Evolutionary conservation across 2,797 vertebrate genomes (phyloP), one percentile per base, ranked within the genome.

Genomic region (Chanos chanos): DNA sequence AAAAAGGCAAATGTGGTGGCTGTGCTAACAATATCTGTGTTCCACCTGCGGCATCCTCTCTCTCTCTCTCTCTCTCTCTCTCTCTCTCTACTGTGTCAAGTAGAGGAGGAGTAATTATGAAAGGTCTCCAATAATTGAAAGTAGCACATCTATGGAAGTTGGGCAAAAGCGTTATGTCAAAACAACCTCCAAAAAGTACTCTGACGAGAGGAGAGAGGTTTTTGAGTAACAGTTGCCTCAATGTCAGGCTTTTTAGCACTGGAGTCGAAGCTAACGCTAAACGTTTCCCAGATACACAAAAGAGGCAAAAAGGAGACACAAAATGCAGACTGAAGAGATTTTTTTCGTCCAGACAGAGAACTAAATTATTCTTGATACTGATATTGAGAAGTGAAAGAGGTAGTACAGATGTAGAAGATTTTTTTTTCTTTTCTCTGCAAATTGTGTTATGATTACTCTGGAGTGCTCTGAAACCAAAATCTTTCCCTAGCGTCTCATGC

Each of bases 371-470:
- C 47, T 44, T 40, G 25, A 37, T n/a, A 22, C 22, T 10, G 33
- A 43, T 2, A 56, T 15, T 18, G 6, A 30, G 12, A 41, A 12
- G 9, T 1, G 4, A n/a, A 21, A 9, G 60, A 27, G 25, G 15
- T 25, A 18, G 5, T 50, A n/a, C 5, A 18, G 13, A 7, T 10
- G n/a, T 33, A 51, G 36, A 39, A 21, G 25, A n/a, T n/a, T n/a
- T n/a, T n/a, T n/a, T n/a, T n/a, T n/a, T n/a, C n/a, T n/a, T n/a
- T n/a, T n/a, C n/a, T 65, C 43, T 21, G 4, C 13, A 44, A 68
- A 70, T 64, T 41, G 13, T 68, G 53, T 74, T 62, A 61, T 58
- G 52, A 24, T 72, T 41, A 24, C 33, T 47, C 24, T 16, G 24
- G 13, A 9, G 33, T 53, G 5, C 51, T 25, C 10, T 3, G 7